A percentile compares a stretch with the other conserved stretches of the same genome.
Conservation (phyloP, 2,888 invertebrate species). For the Automeris io region DNA sequence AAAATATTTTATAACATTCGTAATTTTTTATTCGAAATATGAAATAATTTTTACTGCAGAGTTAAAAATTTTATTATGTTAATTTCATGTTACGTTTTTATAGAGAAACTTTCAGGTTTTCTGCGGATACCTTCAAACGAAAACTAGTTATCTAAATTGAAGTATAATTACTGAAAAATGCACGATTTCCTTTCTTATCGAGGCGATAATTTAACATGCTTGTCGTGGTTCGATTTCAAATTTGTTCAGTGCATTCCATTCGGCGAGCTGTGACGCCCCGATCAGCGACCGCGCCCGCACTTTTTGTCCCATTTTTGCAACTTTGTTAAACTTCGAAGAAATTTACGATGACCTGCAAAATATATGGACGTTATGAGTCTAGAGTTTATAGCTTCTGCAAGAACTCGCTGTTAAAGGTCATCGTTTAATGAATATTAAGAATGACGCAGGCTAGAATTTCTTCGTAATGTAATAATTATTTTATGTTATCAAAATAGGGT, state of each 20-base stretch:
- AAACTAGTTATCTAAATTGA: too few species aligned
- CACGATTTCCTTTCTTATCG: slow-evolving; percentile 10
- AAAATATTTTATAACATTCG: too few species aligned
- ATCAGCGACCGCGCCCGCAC: too few species aligned
- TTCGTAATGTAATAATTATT: not conserved
- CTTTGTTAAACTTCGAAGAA: slow-evolving; percentile 6
- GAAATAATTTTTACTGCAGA: too few species aligned
- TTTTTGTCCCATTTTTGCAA: slow-evolving; percentile 9
- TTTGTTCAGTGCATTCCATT: slow-evolving; percentile 16
- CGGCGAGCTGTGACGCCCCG: slow-evolving; percentile 4
- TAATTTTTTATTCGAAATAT: too few species aligned
- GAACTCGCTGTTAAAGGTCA: slow-evolving; percentile 8
- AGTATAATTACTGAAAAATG: not conserved
- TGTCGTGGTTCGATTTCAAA: slow-evolving; percentile 21
- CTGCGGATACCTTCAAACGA: too few species aligned
- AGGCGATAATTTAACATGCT: slow-evolving; percentile 11
- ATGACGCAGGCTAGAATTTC: not conserved
- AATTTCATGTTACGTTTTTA: too few species aligned
- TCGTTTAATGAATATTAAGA: slow-evolving; percentile 6
- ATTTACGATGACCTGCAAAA: slow-evolving; percentile 6
- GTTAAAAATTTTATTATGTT: too few species aligned
- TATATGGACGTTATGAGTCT: slow-evolving; percentile 6
- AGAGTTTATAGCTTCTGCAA: slow-evolving; percentile 1
- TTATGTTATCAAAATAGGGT: not conserved
- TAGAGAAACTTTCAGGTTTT: too few species aligned